phyloP scores from a whole-genome alignment of 35 echinoderm and acorn worm genomes.

The Eucidaris tribuloides region DNA sequence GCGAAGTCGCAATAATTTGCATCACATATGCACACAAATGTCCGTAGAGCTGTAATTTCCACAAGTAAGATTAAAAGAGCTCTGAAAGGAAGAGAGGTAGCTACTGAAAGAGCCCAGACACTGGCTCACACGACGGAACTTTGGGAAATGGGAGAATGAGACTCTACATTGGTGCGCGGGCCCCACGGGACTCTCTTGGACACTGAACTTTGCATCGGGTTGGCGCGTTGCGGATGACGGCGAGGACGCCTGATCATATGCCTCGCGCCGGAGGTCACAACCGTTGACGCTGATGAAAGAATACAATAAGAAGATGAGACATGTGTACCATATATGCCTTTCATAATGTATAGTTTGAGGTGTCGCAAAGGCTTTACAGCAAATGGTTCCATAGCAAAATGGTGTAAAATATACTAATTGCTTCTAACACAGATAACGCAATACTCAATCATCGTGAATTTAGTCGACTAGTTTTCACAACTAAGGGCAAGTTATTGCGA shows the following conservation, averaged over 20 bases:
- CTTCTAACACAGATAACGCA: too few relatives aligned
- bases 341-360: too few relatives aligned
- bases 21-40: too few relatives aligned
- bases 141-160: background rate
- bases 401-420: too few relatives aligned
- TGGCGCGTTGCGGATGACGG: constrained; percentile 88
- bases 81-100: background rate
- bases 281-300: constrained; percentile 73
- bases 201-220: constrained; percentile 75
- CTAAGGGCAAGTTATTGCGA: too few relatives aligned
- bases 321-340: background rate
- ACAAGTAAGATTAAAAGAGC: too few relatives aligned
- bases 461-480: too few relatives aligned
- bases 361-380: too few relatives aligned
- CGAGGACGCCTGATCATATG: constrained; percentile 87
- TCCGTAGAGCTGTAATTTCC: too few relatives aligned
- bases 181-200: constrained; percentile 65
- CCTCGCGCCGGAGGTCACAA: constrained; percentile 66
- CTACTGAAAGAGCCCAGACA: constrained; percentile 39
- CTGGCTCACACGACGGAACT: constrained; percentile 35
- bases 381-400: too few relatives aligned
- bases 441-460: too few relatives aligned
- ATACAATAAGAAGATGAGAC: background rate
- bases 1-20: too few relatives aligned
- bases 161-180: constrained; percentile 45